Evolutionary conservation across 1,140 invertebrate genomes (phyloP).

Genomic region (Tribolium madens): DNA sequence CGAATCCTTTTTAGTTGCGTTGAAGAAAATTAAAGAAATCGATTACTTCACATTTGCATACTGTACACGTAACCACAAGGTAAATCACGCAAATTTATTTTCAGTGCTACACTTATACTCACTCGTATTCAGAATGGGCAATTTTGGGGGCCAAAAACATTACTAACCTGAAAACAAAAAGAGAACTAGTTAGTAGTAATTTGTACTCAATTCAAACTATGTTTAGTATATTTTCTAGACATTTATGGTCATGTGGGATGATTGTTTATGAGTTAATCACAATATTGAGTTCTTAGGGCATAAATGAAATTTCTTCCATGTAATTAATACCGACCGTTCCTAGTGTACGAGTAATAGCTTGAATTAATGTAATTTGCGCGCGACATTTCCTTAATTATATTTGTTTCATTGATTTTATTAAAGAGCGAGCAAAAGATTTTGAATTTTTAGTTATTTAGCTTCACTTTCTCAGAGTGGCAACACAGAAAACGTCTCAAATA

Average conservation of each 20-base stretch:
- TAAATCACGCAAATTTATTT: background rate
- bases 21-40: background rate
- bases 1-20: background rate
- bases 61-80: background rate
- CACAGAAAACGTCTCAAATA: slow-evolving; percentile 9
- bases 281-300: slow-evolving; percentile 9
- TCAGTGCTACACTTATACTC: slow-evolving; percentile 43
- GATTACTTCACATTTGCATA: background rate
- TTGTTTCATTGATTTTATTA: slow-evolving; percentile 18
- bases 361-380: slow-evolving; percentile 24
- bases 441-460: background rate
- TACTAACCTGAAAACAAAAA: slow-evolving; percentile 57
- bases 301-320: slow-evolving; percentile 17
- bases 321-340: slow-evolving; percentile 26
- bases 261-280: background rate
- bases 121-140: slow-evolving; percentile 56
- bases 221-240: background rate
- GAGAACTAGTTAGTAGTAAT: slow-evolving; percentile 10
- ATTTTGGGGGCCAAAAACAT: slow-evolving; percentile 58
- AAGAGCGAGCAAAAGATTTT: background rate
- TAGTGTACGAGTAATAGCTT: slow-evolving; percentile 2
- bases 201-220: background rate
- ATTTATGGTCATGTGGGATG: background rate
- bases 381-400: slow-evolving; percentile 28
- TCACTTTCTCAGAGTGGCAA: slow-evolving; percentile 8